A percentile compares a stretch with the other conserved stretches of the same genome.
Evolutionary conservation across 2,797 vertebrate species (phyloP).

Genomic region (Pteropus rufus): DNA sequence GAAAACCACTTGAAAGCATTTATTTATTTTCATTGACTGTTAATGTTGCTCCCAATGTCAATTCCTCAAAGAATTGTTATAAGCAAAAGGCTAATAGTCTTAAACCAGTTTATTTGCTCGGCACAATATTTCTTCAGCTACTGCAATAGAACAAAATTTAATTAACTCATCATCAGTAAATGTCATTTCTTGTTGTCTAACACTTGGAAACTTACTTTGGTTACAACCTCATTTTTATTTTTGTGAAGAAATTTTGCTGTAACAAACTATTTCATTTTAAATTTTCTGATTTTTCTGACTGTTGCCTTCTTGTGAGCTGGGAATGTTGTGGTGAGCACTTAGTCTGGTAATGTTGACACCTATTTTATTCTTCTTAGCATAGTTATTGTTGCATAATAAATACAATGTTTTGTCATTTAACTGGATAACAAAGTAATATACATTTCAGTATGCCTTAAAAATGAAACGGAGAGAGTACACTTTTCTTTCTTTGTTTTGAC

Average conservation of each 20-base stretch:
- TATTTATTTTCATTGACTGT: neutral
- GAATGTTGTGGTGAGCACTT: neutral
- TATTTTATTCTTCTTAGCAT: neutral
- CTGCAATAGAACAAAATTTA: neutral
- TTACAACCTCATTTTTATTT: neutral
- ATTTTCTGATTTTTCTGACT: neutral
- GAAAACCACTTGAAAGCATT: neutral
- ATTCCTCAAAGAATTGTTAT: neutral
- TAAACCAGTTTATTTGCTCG: neutral
- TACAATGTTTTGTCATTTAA: neutral
- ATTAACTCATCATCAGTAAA: neutral
- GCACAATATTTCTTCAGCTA: neutral
- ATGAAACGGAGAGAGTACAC: neutral
- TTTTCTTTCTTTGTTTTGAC: neutral
- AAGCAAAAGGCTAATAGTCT: neutral
- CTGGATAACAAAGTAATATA: neutral
- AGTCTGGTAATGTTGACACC: neutral
- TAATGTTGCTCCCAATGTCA: neutral
- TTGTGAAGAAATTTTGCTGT: too few relatives aligned
- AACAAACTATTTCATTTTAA: neutral
- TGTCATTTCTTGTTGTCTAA: neutral
- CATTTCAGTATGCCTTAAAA: neutral
- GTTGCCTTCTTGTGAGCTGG: neutral
- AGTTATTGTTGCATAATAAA: neutral
- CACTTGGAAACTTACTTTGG: neutral